Base-by-base conservation (phyloP, 2,113 vertebrate genomes). In the Lichenostomus cassidix region DNA sequence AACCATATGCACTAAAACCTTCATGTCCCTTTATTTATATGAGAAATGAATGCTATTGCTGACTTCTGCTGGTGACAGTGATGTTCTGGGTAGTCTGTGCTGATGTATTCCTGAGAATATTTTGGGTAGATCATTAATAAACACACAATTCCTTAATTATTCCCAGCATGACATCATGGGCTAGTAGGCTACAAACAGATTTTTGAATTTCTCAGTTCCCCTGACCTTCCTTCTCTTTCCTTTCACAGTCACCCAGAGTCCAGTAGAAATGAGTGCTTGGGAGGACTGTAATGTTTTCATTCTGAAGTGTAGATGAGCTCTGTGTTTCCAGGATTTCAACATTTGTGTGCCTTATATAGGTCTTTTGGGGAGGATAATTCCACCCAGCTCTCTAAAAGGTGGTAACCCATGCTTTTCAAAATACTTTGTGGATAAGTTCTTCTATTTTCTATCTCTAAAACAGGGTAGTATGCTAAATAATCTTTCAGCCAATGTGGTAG, bases 151-250 rank as follows among this genome's bases (percentile, higher is more conserved):
- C 35, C 27, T 91, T 74, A 59, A 59, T 58, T 80, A 53, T 46
- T 80, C 15, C 29, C 24, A 41, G 17, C 7, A 16, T 15, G 33
- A 44, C 29, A 25, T 55, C 0, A 0, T 59, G 29, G 11, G 7
- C 7, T 73, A 29, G 50, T 37, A 83, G 39, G 50, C 63, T 92
- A 5, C 62, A 50, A 24, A 62, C 12, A 46, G 42, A 52, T 79
- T 68, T 37, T 37, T 22, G 23, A 0, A 21, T 42, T 46, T 76
- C 23, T 65, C 21, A 8, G 7, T 75, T 91, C 62, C 15, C 8
- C 27, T 52, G 16, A 65, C 16, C 14, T 0, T 75, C 14, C 19
- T 92, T 71, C 28, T 94, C 29, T 29, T 87, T 89, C 29, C 17
- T 84, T 31, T 81, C 28, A 15, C 35, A 37, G 15, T 77, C 14